Evolutionary conservation across 2,113 vertebrate genomes (phyloP), one percentile per base, ranked within the genome.

Genomic region (Nasalis larvatus): DNA sequence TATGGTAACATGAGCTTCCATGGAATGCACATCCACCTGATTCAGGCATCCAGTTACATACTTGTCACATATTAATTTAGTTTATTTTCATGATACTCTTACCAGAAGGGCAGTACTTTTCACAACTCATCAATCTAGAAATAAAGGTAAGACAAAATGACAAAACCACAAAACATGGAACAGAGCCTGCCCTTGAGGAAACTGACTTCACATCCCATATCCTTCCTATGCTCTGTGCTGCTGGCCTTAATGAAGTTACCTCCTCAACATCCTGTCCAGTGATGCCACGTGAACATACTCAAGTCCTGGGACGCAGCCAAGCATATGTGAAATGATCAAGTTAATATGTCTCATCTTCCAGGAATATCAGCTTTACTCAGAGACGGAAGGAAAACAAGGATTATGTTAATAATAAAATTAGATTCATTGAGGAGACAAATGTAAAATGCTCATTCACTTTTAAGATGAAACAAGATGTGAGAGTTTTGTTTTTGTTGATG

Each of bases 361-460:
- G 56, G 58, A 92, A 13, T 11, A 81, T 87, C 25, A 71, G 1
- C 27, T 76, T 94, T 86, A 23, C 56, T 83, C 60, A 56, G 18
- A 90, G 47, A 63, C 56, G 56, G 20, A 73, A 27, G 47, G 69
- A 92, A 37, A 40, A 35, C 6, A 40, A 74, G 6, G 3, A 40
- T 73, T 73, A 47, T 74, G 83, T 68, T 94, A 92, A 54, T 37
- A 40, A 60, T 68, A 68, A 94, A 21, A 25, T 10, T 84, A 58
- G 23, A 78, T 81, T 71, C 83, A 89, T 66, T 66, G 21, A 68
- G 27, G 58, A 87, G 68, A 27, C 37, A 13, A 69, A 68, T 40
- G 4, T 71, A 63, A 88, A 92, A 69, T 90, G 88, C 32, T 32
- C 49, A 27, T 85, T 54, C 5, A 68, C 13, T 77, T 45, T 77